Base-by-base conservation (phyloP, 2,797 vertebrate genomes). In the Anguilla obscura region DNA sequence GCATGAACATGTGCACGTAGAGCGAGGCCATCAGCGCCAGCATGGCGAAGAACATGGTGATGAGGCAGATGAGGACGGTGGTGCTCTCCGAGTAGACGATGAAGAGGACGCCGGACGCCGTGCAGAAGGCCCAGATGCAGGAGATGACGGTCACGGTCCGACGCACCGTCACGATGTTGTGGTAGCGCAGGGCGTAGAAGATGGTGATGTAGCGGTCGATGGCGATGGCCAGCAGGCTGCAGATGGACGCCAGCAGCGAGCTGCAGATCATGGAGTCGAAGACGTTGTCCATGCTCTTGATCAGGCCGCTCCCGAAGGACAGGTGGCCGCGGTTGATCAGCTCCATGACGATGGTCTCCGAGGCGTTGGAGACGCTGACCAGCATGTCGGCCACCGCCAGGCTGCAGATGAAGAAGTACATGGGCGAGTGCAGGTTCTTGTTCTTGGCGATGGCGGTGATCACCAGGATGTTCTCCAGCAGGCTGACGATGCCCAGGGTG, bases 341-440 rank as follows among this genome's bases (percentile, higher is more conserved):
- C 0, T 97, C 97, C 82, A 99, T 98, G 88, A 98, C 97, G 0
- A 99, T 97, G 0, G 98, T 99, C 91, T 99, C 98, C 0, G 97
- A 97, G 1, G 98, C 97, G 0, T 99, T 99, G 30, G 98, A 99
- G 24, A 97, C 96, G 16, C 98, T 99, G 87, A 99, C 98, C 58
- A 99, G 93, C 98, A 99, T 98, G 90, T 99, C 98, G 0, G 98
- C 98, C 54, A 98, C 97, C 0, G 98, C 98, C 82, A 99, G 94
- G 94, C 98, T 99, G 74, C 98, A 99, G 94, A 99, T 98, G 94
- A 99, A 99, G 45, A 98, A 97, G 93, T 99, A 99, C 98, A 99
- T 99, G 10, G 98, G 98, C 0, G 98, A 99, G 88, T 99, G 98
- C 40, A 99, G 96, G 89, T 99, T 99, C 95, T 97, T 98, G 95